phyloP scores from a whole-genome alignment of 2,888 invertebrate genomes.

The Drosophila borealis region DNA sequence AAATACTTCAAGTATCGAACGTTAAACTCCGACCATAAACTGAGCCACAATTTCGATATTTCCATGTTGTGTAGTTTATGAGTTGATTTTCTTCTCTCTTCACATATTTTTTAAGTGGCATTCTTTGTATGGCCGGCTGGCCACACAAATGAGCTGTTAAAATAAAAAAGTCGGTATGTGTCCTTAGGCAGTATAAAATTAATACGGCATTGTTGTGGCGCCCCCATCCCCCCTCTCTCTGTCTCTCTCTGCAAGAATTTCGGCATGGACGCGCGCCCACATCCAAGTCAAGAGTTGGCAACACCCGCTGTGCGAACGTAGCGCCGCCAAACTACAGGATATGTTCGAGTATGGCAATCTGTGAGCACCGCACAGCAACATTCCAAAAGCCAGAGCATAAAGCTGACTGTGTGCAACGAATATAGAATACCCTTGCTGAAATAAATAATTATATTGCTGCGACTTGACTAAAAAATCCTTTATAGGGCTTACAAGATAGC shows the following conservation, averaged over 20 bases:
- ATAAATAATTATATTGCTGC: neutral
- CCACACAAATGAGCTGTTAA: conserved; percentile 72
- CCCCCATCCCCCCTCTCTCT: neutral
- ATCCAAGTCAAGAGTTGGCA: conserved; percentile 9
- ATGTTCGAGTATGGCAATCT: conserved; percentile 18
- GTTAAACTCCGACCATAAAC: conserved; percentile 50
- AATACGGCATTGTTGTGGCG: conserved; percentile 44
- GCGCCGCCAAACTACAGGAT: conserved; percentile 44
- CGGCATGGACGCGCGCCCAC: no score
- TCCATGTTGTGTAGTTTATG: conserved; percentile 14
- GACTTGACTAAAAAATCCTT: no score
- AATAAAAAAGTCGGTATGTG: conserved; percentile 75
- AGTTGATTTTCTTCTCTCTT: neutral
- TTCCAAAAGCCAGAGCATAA: neutral
- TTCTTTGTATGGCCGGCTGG: conserved; percentile 41
- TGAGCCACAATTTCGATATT: conserved; percentile 27
- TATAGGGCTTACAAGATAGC: no score
- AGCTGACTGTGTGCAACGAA: neutral
- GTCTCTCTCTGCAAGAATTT: neutral
- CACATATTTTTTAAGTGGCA: conserved; percentile 48
- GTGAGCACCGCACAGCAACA: conserved; percentile 26
- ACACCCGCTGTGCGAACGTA: conserved; percentile 38
- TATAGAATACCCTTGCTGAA: conserved; percentile 15
- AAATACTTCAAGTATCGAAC: conserved; percentile 37
- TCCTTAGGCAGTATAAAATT: conserved; percentile 53